A percentile compares a stretch with the other conserved stretches of the same genome.
These are phyloP conservation scores for Onthophagus taurus DNA, from an alignment of 1,140 invertebrate species.

Conservation along the genomic window DNA sequence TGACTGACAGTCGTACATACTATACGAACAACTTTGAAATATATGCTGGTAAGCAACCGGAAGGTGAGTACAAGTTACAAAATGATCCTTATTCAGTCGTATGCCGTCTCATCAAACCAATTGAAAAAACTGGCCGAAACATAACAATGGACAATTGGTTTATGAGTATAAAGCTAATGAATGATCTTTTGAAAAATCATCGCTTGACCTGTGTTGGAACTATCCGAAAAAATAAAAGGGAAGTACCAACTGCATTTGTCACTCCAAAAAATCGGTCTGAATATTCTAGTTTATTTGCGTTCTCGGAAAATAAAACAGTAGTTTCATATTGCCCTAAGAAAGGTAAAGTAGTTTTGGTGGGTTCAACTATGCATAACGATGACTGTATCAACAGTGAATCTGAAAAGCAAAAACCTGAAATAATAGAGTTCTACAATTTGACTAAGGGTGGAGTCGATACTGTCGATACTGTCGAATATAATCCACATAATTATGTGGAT, in stretches of 20 bases:
- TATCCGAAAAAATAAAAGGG: neutral
- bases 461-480: too few species aligned
- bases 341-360: too few species aligned
- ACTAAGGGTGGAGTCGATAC: too few species aligned
- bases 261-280: too few species aligned
- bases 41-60: conserved; percentile 31
- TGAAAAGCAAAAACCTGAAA: too few species aligned
- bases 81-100: neutral
- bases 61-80: conserved; percentile 18
- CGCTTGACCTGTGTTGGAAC: neutral
- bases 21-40: conserved; percentile 24
- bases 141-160: conserved; percentile 1
- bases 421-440: too few species aligned
- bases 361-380: too few species aligned
- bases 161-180: neutral
- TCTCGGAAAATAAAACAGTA: too few species aligned
- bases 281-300: too few species aligned
- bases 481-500: too few species aligned
- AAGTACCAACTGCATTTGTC: neutral
- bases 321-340: too few species aligned
- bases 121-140: neutral
- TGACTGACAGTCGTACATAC: conserved; percentile 3
- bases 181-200: neutral
- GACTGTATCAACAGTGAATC: too few species aligned
- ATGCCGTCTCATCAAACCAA: neutral